Percentiles rank a stretch among this genome's conserved stretches.
Conservation (phyloP, 2,113 vertebrate species). For the Indicator indicator region DNA sequence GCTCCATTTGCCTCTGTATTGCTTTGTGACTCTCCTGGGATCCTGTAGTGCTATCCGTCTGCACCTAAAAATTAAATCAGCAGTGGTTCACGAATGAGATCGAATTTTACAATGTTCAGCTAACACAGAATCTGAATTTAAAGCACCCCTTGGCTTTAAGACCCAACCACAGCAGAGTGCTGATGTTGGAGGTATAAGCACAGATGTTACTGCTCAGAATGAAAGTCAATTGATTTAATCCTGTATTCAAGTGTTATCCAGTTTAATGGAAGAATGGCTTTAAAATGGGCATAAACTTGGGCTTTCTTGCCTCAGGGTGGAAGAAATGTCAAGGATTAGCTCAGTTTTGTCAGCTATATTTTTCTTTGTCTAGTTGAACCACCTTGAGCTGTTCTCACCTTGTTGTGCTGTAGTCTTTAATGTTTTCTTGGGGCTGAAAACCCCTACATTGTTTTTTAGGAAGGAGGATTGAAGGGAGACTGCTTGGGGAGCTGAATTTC, state of each 20-base stretch:
- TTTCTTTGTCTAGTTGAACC: not conserved
- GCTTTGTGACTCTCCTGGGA: conserved; percentile 60
- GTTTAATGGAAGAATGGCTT: not conserved
- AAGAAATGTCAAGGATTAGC: not conserved
- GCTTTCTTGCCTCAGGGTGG: not conserved
- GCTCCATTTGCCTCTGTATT: conserved; percentile 69
- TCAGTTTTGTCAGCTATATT: not conserved
- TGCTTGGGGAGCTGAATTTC: not conserved
- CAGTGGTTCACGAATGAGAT: conserved; percentile 18
- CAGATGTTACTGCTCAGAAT: not conserved
- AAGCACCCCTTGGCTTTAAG: conserved; percentile 12
- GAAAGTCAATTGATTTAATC: not conserved
- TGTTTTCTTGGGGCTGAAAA: not conserved
- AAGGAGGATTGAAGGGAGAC: not conserved
- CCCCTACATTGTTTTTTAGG: not conserved
- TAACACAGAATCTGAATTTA: conserved; percentile 11
- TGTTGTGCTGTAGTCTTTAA: not conserved
- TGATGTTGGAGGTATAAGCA: not conserved
- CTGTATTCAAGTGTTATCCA: not conserved
- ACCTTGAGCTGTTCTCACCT: not conserved
- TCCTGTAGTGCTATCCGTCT: conserved; percentile 36
- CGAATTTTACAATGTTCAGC: conserved; percentile 35
- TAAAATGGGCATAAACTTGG: not conserved
- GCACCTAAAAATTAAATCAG: conserved; percentile 41
- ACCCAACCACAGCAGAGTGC: not conserved